Evolutionary conservation across 1,140 invertebrate species (phyloP), one percentile per base, ranked within the genome.

Genomic region (Drosophila serrata): DNA sequence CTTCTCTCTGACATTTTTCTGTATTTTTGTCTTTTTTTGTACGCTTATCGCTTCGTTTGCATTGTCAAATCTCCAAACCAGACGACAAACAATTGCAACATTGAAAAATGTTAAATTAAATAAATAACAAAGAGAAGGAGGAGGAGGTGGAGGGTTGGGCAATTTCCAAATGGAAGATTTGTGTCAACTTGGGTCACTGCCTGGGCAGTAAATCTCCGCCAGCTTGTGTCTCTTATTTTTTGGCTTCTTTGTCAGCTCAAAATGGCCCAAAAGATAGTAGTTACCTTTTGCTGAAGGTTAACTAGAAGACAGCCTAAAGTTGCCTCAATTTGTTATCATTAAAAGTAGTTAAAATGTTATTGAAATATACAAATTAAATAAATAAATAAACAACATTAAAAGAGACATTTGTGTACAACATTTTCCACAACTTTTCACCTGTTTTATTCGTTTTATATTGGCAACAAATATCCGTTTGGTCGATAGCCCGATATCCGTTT

Each of bases 51-150:
- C 40, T 48, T 46, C 49, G 76, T 63, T 59, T 72, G 76, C 55
- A 74, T 64, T 63, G 69, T 74, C 39, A 75, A 74, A 75, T 75
- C 70, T 75, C 45, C 39, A 27, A 31, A 22, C 31, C 49, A 75
- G 46, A 56, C 73, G 74, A 75, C 69, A 75, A 65, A 75, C 69
- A 65, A 75, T 69, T 69, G 51, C 58, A 75, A 73, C 56, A 75
- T 55, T 46, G 35, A 37, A 48, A 42, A 75, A 35, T 74, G 31
- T 51, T 57, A 75, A 75, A 75, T 75, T 75, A 75, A 75, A 74
- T 53, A 74, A 74, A 74, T 40, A 62, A 31, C 39, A 19, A 43
- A 8, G 39, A 43, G n/a, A 8, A 15, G 29, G 39, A 8, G 55
- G 37, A 24, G 61, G 33, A 15, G 22, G 8, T 11, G 42, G 40